Evolutionary conservation across 2,113 vertebrate genomes (phyloP).

Genomic region (Nansenia antarctica): DNA sequence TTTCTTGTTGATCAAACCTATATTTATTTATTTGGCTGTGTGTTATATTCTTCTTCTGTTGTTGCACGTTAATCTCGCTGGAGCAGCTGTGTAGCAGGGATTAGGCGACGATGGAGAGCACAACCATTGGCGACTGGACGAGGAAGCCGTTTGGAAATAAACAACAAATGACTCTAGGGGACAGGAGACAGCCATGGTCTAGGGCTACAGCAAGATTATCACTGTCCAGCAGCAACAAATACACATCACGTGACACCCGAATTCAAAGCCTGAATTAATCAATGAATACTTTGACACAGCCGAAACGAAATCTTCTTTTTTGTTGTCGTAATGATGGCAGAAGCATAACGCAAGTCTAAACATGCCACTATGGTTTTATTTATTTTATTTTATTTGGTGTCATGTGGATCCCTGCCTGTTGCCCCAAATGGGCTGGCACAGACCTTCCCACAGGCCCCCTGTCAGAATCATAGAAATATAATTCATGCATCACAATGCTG

Average conservation of each 20-base stretch:
- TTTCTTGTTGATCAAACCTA: constrained; percentile 1
- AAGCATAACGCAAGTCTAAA: background rate
- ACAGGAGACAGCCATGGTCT: background rate
- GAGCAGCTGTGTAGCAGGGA: constrained; percentile 17
- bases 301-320: background rate
- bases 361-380: background rate
- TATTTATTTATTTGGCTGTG: constrained; percentile 1
- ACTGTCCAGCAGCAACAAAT: constrained; percentile 15
- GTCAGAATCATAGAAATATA: no score
- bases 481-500: no score
- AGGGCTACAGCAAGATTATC: constrained; percentile 1
- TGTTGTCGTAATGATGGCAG: constrained; percentile 1
- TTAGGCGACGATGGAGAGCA: background rate
- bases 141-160: constrained; percentile 7
- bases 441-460: background rate
- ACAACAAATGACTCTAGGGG: constrained; percentile 6
- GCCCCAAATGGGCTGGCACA: background rate
- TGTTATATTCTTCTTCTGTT: background rate
- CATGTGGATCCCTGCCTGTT: background rate
- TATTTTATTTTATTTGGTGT: background rate
- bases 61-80: constrained; percentile 5
- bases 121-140: background rate
- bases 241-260: constrained; percentile 2
- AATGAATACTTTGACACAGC: background rate
- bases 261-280: constrained; percentile 16